Evolutionary conservation across 1,140 invertebrate species (phyloP).

Genomic region (Dolichoris vasculosae): DNA sequence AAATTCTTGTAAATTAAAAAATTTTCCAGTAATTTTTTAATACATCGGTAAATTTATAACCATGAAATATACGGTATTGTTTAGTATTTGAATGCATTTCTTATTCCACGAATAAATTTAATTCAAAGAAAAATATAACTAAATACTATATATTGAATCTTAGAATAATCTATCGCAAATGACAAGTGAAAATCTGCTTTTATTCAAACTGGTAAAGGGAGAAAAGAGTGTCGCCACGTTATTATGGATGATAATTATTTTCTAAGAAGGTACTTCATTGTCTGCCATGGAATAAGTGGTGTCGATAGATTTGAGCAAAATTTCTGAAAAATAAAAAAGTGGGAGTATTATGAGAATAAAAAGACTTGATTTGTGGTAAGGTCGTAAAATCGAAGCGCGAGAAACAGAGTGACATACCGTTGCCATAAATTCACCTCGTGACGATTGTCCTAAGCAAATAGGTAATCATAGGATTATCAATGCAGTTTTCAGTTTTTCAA

Average conservation of each 20-base stretch:
- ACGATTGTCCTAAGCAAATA: slow-evolving; percentile 1
- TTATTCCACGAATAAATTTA: not conserved
- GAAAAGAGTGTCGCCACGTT: not conserved
- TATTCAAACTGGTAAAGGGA: not conserved
- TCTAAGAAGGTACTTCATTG: slow-evolving; percentile 1
- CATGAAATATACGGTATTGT: not conserved
- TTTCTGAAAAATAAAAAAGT: not conserved
- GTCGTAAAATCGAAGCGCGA: not conserved
- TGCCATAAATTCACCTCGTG: not conserved
- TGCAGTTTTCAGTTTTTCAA: not conserved
- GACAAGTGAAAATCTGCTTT: not conserved
- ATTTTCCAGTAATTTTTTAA: too few species aligned
- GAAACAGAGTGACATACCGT: not conserved
- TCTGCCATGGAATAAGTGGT: not conserved
- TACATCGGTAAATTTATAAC: not conserved
- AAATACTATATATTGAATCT: not conserved
- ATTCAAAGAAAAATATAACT: not conserved
- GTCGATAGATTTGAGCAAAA: not conserved
- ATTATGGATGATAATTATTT: slow-evolving; percentile 18
- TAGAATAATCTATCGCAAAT: not conserved
- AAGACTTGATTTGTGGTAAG: not conserved
- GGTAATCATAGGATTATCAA: not conserved
- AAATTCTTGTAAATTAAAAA: too few species aligned
- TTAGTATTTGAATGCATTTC: not conserved
- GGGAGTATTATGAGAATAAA: slow-evolving; percentile 1